Conservation (phyloP, 2,797 vertebrate genomes). For the Karalla daura region DNA sequence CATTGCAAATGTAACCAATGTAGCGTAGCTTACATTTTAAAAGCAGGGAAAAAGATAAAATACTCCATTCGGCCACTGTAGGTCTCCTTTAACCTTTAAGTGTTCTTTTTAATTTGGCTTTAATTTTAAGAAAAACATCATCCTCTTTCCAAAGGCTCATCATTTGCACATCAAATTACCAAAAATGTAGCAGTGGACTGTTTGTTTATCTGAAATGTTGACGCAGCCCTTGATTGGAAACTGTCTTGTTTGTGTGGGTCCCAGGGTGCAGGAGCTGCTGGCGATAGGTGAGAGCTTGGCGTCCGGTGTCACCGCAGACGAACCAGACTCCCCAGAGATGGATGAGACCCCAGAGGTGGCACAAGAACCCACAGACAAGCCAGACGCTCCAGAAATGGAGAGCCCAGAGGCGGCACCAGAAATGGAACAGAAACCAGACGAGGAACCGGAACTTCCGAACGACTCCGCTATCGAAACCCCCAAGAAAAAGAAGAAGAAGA, state of each 20-base stretch:
- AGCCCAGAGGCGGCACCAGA: constrained; percentile 29
- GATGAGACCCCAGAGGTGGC: constrained; percentile 19
- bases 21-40: no score
- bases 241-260: constrained; percentile 6
- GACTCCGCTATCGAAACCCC: constrained; percentile 12
- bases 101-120: no score
- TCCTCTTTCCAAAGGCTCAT: no score
- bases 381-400: constrained; percentile 12
- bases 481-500: constrained; percentile 81
- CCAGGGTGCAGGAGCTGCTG: constrained; percentile 80
- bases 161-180: no score
- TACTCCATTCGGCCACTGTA: no score
- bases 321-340: constrained; percentile 4
- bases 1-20: no score
- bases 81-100: no score
- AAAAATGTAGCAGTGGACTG: no score
- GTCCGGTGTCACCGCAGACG: constrained; percentile 11
- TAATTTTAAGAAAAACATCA: no score
- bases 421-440: no score
- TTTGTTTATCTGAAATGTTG: neutral
- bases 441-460: no score
- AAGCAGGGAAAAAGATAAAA: no score
- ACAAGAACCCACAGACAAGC: constrained; percentile 38
- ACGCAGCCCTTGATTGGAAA: neutral
- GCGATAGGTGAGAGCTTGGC: constrained; percentile 61